Conservation (phyloP, 2,797 vertebrate genomes). For the Pipistrellus pygmaeus region DNA sequence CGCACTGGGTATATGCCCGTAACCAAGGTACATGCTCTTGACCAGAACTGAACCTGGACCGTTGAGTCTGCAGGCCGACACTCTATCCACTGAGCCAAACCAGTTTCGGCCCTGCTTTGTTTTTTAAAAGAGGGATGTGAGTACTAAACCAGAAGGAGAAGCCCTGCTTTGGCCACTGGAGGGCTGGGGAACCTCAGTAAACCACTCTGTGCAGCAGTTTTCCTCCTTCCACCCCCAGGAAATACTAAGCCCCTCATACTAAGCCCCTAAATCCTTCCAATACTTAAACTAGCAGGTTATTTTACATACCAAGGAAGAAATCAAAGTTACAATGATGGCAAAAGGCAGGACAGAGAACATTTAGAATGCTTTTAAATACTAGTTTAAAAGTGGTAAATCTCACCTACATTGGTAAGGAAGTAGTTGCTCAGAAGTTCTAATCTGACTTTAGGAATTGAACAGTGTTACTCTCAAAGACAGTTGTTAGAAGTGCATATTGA, state of each 20-base stretch:
- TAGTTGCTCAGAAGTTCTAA: neutral
- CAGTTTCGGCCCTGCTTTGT: neutral
- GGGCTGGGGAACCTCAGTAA: neutral
- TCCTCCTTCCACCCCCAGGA: neutral
- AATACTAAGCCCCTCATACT: neutral
- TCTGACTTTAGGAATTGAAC: neutral
- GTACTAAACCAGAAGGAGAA: slow-evolving; percentile 18
- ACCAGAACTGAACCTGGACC: no score
- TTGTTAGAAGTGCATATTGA: neutral
- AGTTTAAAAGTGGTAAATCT: slow-evolving; percentile 34
- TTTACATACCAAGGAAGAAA: slow-evolving; percentile 35
- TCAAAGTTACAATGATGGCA: slow-evolving; percentile 37
- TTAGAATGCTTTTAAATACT: slow-evolving; percentile 2
- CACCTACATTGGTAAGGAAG: neutral
- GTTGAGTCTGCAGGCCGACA: no score
- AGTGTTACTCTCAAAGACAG: neutral
- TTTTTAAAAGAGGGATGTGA: neutral
- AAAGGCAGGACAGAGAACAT: slow-evolving; percentile 35
- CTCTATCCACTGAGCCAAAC: no score
- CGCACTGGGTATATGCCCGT: no score
- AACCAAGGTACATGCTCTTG: no score
- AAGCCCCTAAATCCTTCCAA: neutral
- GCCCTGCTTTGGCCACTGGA: neutral
- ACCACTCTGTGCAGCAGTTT: neutral
- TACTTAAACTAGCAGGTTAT: slow-evolving; percentile 27